Base-by-base conservation (phyloP, 1,140 invertebrate species). In the Adoxophyes honmai region DNA sequence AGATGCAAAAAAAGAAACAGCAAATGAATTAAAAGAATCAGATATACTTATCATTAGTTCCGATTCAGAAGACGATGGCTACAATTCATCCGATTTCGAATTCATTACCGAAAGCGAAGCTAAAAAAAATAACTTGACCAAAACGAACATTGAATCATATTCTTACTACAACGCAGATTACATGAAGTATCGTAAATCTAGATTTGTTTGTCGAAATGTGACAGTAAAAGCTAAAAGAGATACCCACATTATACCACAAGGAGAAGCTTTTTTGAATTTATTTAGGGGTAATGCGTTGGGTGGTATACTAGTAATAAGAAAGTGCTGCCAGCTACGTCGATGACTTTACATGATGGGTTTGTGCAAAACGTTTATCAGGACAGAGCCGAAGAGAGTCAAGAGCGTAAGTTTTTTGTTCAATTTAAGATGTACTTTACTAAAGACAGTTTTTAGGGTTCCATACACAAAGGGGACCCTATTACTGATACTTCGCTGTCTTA, bases 41-140 rank as follows among this genome's bases (percentile, higher is more conserved):
- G 55, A 57, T 28, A 39, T 37, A 5, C 61, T 66, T 48, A 54
- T 57, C 14, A 58, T 64, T 33, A 48, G 9, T 56, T 62, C 55
- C 3, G 54, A 62, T 35, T 36, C 21, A 28, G 14, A 63, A 4
- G 44, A 58, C 44, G 68, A 58, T 52, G 68, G 62, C 7, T 81
- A 84, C 34, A 54, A 77, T 58, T 80, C 77, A 1, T 81, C 81
- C 18, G 75, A 82, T 68, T 82, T 82, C 37, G 79, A 82, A 65
- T 75, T 81, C 35, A 81, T 82, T 28, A 68, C 69, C 34, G 76
- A 85, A 66, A 44, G 61, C 9, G 74, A 82, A 42, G 75, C 77
- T 18, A 4, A 48, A 13, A 10, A 28, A 11, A 48, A 28, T 11
- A 21, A 11, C 10, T 14, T 13, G n/a, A 9, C 0, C 4, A 8